Evolutionary conservation across 2,797 vertebrate genomes (phyloP), one percentile per base, ranked within the genome.

Genomic region (Naso thynnoides): DNA sequence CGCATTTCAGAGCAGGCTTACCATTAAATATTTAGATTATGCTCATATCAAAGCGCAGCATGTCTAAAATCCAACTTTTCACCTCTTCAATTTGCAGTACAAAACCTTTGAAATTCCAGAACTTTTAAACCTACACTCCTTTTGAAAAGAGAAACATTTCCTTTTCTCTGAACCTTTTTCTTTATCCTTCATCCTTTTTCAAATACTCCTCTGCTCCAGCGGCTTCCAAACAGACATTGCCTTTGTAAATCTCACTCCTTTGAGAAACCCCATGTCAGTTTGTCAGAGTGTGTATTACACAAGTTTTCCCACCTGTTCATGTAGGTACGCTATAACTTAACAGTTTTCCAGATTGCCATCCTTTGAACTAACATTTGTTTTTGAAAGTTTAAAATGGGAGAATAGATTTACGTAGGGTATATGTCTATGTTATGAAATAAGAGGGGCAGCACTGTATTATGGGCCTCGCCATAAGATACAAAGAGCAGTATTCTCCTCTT

Each of bases 21-120:
- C 50, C 1, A 73, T 84, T 24, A 83, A 83, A 80, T 67, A 86
- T 88, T 76, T 78, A 88, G 29, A 47, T 18, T 59, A 13, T 41
- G 38, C 45, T 70, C 44, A 60, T 80, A 67, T 79, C n/a, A 69
- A 71, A 78, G 76, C n/a, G 18, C 16, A 18, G 29, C n/a, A 31
- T 49, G 16, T 71, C 59, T 56, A 42, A 81, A 81, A 56, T 59
- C 18, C 10, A 63, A 55, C 31, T 59, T 67, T 81, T 47, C 49
- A 41, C 18, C 31, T 58, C 31, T 47, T 45, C n/a, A 31, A 15
- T 70, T 82, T 36, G 8, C 41, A 57, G 49, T 33, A 49, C 9
- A 52, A 50, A 77, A 66, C 52, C 18, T 48, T 63, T 60, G 33
- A 81, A 60, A 29, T 49, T 36, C 23, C 8, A 42, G 27, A 75